These are phyloP conservation scores for Leucoptera coffeella DNA, from an alignment of 2,888 invertebrate species.

Conservation along the genomic window DNA sequence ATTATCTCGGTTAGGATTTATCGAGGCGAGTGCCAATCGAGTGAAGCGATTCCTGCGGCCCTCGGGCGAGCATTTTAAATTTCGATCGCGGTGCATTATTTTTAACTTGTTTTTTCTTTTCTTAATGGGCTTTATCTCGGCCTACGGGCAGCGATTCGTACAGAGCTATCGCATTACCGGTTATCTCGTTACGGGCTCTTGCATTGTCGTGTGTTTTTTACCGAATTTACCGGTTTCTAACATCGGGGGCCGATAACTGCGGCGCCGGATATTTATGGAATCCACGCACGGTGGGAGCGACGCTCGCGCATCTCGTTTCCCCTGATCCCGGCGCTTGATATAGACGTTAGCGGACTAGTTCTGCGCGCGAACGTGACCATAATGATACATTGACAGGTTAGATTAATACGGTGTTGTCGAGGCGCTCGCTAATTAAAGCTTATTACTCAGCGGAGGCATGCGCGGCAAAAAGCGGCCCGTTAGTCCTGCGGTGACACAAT, in stretches of 20 bases:
- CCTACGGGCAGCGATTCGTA: slow-evolving; percentile 36
- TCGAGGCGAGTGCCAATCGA: slow-evolving; percentile 4
- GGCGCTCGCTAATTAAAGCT: no score
- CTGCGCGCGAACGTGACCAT: slow-evolving; percentile 31
- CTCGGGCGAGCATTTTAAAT: slow-evolving; percentile 32
- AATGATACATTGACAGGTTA: slow-evolving; percentile 38
- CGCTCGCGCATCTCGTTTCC: slow-evolving; percentile 32
- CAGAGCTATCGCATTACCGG: slow-evolving; percentile 41
- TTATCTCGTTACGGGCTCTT: slow-evolving; percentile 39
- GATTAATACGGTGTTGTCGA: slow-evolving; percentile 18
- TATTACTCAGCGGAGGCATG: no score
- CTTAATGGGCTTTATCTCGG: slow-evolving; percentile 34
- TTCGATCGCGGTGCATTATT: slow-evolving; percentile 26
- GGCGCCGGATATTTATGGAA: slow-evolving; percentile 33
- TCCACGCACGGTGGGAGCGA: slow-evolving; percentile 30
- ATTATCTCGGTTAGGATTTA: slow-evolving; percentile 4
- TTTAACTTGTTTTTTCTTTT: slow-evolving; percentile 15
- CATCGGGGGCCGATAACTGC: slow-evolving; percentile 12
- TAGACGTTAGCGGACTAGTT: slow-evolving; percentile 39
- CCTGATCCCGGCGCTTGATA: slow-evolving; percentile 33
- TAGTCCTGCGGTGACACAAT: slow-evolving; percentile 24
- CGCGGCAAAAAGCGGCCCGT: slow-evolving; percentile 32
- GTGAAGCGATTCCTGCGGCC: slow-evolving; percentile 12
- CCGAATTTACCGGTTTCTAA: slow-evolving; percentile 25
- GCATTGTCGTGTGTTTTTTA: slow-evolving; percentile 17